Base-by-base conservation (phyloP, 2,888 invertebrate genomes). In the Metopia argyrocephala region DNA sequence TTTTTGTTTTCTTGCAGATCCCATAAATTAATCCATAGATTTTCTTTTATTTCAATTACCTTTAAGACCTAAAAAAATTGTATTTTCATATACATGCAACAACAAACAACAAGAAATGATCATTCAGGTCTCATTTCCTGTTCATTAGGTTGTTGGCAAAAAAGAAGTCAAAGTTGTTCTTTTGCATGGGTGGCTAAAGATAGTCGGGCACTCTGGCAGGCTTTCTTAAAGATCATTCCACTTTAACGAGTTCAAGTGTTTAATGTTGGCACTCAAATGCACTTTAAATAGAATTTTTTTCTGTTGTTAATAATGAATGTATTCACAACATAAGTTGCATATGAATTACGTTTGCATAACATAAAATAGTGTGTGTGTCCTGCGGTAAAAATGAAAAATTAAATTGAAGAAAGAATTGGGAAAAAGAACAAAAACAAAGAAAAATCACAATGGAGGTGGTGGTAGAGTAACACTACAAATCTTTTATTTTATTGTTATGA, bases 171-270 rank as follows among this genome's bases (percentile, higher is more conserved):
- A 2, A 38, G 38, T 9, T 38, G n/a, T 48, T 28, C 23, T 18
- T 3, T 31, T 21, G 64, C 38, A 73, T 69, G 59, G 74, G 76
- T 81, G 80, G 69, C 54, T n/a, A n/a, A n/a, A 38, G 38, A 12
- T 15, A 38, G 0, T 38, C 15, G 38, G 3, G 2, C 4, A 38
- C n/a, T n/a, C n/a, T 68, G 57, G 73, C 73, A 76, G 80, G 69
- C 54, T 78, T 59, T 69, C 21, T 15, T n/a, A 61, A 28, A 76
- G 45, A 76, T 73, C 23, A 52, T 59, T 69, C n/a, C 23, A 64
- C 28, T 57, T 23, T 20, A 68, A 75, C 18, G 62, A 76, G 76
- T 71, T 71, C 61, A 76, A 79, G 68, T 68, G 66, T 56, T 76
- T 68, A 48, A 27, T 5, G 28, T 45, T 38, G 3, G 18, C 27